These are phyloP conservation scores for Drosophila insularis DNA, from an alignment of 1,140 invertebrate species.

Conservation along the genomic window DNA sequence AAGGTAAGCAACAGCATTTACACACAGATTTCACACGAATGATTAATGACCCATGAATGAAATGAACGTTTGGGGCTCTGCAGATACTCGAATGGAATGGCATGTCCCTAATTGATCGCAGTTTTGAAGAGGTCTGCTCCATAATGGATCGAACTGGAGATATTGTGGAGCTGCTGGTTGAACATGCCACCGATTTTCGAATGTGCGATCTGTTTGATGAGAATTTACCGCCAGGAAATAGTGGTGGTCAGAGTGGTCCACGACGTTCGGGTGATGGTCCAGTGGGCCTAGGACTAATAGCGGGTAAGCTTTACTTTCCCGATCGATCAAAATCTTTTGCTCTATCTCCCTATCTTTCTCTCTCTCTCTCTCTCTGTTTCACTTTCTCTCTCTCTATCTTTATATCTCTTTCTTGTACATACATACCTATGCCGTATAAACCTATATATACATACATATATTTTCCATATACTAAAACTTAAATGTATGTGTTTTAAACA, in stretches of 20 bases:
- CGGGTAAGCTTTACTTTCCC: constrained; percentile 67
- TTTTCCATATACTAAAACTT: constrained; percentile 29
- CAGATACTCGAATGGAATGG: constrained; percentile 92
- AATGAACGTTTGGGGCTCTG: constrained; percentile 5
- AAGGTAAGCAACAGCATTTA: constrained; percentile 85
- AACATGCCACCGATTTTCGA: constrained; percentile 88
- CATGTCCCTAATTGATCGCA: constrained; percentile 92
- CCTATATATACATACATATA: constrained; percentile 10
- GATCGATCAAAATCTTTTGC: constrained; percentile 1
- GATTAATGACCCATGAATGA: constrained; percentile 25
- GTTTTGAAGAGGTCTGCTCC: constrained; percentile 93
- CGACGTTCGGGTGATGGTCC: constrained; percentile 78
- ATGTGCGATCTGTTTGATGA: constrained; percentile 87
- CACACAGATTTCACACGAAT: neutral
- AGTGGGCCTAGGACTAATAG: constrained; percentile 75
- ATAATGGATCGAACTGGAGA: constrained; percentile 93
- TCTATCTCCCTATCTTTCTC: neutral
- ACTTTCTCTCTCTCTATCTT: neutral
- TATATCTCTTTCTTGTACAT: too few relatives aligned
- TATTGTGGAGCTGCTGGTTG: constrained; percentile 91
- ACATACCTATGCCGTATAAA: too few relatives aligned
- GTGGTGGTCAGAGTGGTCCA: constrained; percentile 71
- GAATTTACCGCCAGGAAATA: constrained; percentile 77
- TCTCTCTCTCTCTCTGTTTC: neutral
- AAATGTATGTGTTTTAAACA: constrained; percentile 33